Conservation (phyloP, 30 jellyfish, hydroid and myxozoan genomes). For the Mastigias papua region DNA sequence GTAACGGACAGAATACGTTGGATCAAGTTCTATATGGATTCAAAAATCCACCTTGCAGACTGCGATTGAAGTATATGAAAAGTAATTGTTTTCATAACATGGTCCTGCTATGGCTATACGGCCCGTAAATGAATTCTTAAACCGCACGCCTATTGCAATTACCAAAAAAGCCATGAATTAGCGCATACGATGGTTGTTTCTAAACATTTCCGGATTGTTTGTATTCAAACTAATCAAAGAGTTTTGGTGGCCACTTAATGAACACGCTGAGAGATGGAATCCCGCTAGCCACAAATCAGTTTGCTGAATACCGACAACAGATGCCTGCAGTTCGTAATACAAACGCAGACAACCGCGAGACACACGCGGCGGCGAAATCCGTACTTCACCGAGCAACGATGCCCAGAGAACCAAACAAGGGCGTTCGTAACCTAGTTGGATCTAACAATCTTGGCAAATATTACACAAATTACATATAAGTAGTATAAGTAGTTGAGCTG, state of each 20-base stretch:
- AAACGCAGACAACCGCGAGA: constrained; percentile 48
- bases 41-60: neutral
- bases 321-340: constrained; percentile 31
- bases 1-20: no score
- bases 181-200: constrained; percentile 10
- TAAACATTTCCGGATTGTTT: constrained; percentile 25
- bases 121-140: neutral
- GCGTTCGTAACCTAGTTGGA: no score
- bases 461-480: no score
- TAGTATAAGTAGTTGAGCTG: no score
- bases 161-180: neutral
- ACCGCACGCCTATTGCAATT: neutral
- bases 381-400: no score
- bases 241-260: constrained; percentile 5
- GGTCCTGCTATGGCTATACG: neutral
- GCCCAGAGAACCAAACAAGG: no score
- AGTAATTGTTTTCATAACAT: neutral
- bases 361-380: constrained; percentile 6
- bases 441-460: no score
- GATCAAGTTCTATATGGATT: neutral
- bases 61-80: neutral
- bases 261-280: neutral
- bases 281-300: constrained; percentile 62
- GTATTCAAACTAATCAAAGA: constrained; percentile 8
- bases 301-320: constrained; percentile 27